A percentile compares a stretch with the other conserved stretches of the same genome.
Evolutionary conservation across 2,797 vertebrate species (phyloP).

Genomic region (Sebastes diaconus): DNA sequence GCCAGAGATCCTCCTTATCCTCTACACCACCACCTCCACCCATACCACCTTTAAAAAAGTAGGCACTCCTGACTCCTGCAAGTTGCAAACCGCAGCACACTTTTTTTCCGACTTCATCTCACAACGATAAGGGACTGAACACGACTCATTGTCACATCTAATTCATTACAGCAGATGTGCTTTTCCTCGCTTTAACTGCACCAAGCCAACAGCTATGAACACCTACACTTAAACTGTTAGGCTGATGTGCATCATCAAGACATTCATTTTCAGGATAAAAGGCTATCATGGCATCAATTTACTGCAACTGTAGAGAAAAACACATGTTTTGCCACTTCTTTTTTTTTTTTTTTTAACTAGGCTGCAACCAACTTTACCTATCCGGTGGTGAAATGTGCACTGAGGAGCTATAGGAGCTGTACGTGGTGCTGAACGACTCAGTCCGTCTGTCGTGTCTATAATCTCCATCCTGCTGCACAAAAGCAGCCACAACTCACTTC

Average conservation of each 20-base stretch:
- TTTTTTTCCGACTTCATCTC: neutral
- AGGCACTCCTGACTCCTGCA: slow-evolving; percentile 32
- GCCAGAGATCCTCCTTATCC: slow-evolving; percentile 2
- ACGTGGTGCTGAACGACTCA: slow-evolving; percentile 31
- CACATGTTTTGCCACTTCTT: neutral
- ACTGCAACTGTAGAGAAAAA: neutral
- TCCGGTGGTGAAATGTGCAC: neutral
- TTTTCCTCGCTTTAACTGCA: neutral
- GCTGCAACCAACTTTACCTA: neutral
- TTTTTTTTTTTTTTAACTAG: too few relatives aligned
- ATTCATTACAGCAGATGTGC: neutral
- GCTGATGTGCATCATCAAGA: neutral
- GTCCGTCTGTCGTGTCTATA: neutral
- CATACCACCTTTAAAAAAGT: neutral
- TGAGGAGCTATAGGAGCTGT: slow-evolving; percentile 3
- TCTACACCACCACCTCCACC: neutral
- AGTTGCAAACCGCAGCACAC: slow-evolving; percentile 34
- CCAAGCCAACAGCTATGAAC: neutral
- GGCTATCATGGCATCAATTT: neutral
- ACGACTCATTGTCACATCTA: neutral
- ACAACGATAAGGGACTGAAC: neutral
- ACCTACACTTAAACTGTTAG: neutral
- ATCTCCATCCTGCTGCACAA: neutral
- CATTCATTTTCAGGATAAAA: neutral
- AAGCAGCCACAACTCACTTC: neutral